Conservation (phyloP, 2,113 vertebrate species). For the Gobio gobio region DNA sequence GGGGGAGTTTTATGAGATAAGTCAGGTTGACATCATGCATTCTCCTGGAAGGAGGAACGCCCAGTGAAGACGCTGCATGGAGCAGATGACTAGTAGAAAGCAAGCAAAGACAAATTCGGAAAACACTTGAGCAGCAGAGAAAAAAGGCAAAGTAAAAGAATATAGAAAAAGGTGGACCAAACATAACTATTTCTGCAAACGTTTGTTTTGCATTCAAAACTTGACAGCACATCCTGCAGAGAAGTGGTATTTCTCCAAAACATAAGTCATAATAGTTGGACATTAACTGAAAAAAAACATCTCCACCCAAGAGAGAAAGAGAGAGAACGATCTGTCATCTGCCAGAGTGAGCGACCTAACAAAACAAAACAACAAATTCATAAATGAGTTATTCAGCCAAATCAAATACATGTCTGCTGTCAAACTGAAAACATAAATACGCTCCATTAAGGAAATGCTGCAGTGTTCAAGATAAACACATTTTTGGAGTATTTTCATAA, state of each 20-base stretch:
- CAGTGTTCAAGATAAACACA: conserved; percentile 5
- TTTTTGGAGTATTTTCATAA: background rate
- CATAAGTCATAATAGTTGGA: conserved; percentile 3
- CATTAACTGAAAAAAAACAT: background rate
- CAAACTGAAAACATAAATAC: background rate
- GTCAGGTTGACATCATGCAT: conserved; percentile 37
- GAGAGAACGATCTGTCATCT: background rate
- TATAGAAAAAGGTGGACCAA: background rate
- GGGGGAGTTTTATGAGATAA: conserved; percentile 33
- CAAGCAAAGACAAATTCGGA: background rate
- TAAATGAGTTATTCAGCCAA: conserved; percentile 21
- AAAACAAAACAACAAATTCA: conserved; percentile 5
- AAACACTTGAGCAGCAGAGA: background rate
- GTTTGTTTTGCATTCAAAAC: background rate
- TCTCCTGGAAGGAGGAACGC: background rate
- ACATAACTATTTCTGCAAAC: background rate
- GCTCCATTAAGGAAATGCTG: background rate
- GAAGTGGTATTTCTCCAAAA: conserved; percentile 4
- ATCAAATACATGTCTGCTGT: conserved; percentile 4
- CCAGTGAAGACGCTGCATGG: conserved; percentile 17
- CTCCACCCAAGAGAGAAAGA: background rate
- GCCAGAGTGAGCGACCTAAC: background rate
- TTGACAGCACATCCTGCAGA: background rate
- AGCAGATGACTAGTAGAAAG: conserved; percentile 11
- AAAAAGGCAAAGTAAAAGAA: no score